Base-by-base conservation (phyloP, 92 coral and sea anemone genomes). In the Porites rus region DNA sequence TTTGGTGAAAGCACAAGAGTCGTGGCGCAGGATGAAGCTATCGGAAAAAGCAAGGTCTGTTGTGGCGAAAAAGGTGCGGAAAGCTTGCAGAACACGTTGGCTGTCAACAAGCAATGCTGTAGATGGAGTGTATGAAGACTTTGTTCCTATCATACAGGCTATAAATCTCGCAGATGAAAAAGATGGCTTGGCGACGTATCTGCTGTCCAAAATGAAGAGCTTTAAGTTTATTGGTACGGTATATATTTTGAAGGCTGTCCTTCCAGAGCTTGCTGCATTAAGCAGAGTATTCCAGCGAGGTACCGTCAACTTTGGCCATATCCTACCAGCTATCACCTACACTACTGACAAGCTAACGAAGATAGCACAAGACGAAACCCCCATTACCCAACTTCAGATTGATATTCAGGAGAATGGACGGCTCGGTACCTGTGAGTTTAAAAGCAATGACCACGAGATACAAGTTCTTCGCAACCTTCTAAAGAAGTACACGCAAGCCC, bases 81-180 rank as follows among this genome's bases (percentile, higher is more conserved):
- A 70, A 82, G 84, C 89, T 68, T 69, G 89, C 89, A 69, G 89
- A 86, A 77, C 84, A 59, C 68, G 28, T 22, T 86, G 84, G 84
- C 78, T 86, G 78, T 86, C 89, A 38, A 86, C 83, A 21, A 70
- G 67, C 84, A 56, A 76, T 65, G 89, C 89, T n/a, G 84, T 86
- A 43, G 71, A 54, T 65, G 89, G 83, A 43, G 89, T 86, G 63
- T 69, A 69, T 69, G 86, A 82, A 69, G 69, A 70, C 58, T 82
- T 82, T 82, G 86, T 82, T 72, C 78, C 86, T 69, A 82, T 82
- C 78, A 69, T 82, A 52, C 86, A 82, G 19, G 78, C 86, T 51
- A 82, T 82, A 20, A 82, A 82, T 52, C 77, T 74, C 24, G 19
- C 67, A 7, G 78, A 51, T 82, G 78, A 82, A 22, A 82, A 74